Evolutionary conservation across 2,888 invertebrate genomes (phyloP).

Genomic region (Leptinotarsa peninsularis): DNA sequence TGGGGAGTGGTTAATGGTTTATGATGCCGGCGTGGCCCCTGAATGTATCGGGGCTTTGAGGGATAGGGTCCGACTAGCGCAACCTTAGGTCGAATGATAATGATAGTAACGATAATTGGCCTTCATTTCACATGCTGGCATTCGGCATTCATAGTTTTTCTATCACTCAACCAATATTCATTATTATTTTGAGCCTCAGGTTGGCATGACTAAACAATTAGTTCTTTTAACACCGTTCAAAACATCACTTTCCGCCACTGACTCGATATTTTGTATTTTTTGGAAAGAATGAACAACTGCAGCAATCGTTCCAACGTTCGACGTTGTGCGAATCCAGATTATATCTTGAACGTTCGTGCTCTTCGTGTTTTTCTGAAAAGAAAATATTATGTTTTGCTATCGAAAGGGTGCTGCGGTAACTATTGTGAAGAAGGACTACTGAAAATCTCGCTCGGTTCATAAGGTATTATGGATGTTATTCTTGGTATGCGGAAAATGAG

Average conservation of each 20-base stretch:
- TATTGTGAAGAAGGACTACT: slow-evolving; percentile 29
- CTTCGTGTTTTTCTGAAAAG: slow-evolving; percentile 33
- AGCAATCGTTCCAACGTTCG: slow-evolving; percentile 28
- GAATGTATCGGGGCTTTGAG: too few relatives aligned
- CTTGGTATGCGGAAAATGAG: background rate
- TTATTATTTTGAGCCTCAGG: too few relatives aligned
- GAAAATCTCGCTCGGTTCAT: slow-evolving; percentile 31
- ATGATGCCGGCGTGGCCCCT: too few relatives aligned
- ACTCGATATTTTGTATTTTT: background rate
- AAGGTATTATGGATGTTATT: slow-evolving; percentile 33
- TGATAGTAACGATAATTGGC: too few relatives aligned
- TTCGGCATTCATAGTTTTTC: too few relatives aligned
- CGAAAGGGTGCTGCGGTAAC: slow-evolving; percentile 23
- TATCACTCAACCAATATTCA: too few relatives aligned
- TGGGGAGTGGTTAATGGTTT: too few relatives aligned
- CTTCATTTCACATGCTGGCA: too few relatives aligned
- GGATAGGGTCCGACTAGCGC: too few relatives aligned
- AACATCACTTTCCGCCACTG: background rate
- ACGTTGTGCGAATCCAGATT: slow-evolving; percentile 31
- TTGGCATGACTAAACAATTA: too few relatives aligned
- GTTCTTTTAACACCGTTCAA: too few relatives aligned
- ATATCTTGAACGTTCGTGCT: slow-evolving; percentile 31
- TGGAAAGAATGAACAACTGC: slow-evolving; percentile 4
- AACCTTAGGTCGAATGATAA: too few relatives aligned
- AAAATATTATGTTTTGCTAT: slow-evolving; percentile 14